Evolutionary conservation across 2,797 vertebrate genomes (phyloP).

Genomic region (Bradypus variegatus): DNA sequence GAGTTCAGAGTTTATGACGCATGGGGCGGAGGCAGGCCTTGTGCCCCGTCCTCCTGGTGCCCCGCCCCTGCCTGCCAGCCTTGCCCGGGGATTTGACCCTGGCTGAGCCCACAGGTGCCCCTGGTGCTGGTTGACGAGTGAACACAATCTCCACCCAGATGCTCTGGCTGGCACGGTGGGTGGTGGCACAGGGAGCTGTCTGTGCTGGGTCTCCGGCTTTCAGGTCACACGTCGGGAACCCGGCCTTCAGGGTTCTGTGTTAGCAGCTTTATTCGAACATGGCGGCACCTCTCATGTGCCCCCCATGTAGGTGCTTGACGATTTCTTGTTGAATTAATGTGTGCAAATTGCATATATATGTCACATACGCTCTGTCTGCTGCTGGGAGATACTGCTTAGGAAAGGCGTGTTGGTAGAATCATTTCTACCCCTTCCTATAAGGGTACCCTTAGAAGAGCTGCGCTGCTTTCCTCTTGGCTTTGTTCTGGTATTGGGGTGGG

Average conservation of each 20-base stretch:
- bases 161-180: too few relatives aligned
- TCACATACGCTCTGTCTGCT: neutral
- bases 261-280: neutral
- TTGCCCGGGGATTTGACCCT: too few relatives aligned
- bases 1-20: neutral
- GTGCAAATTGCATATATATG: neutral
- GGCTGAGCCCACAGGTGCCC: neutral
- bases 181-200: neutral
- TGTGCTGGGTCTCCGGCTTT: neutral
- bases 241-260: neutral
- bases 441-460: neutral
- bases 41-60: neutral
- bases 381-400: neutral
- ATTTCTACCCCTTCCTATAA: neutral
- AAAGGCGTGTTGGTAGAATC: neutral
- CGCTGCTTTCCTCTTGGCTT: neutral
- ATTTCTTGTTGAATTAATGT: neutral
- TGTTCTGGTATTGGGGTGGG: neutral
- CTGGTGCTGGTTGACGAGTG: neutral
- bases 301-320: neutral
- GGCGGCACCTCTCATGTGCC: rapidly evolving
- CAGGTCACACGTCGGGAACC: neutral
- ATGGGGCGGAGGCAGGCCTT: neutral
- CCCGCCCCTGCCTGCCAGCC: too few relatives aligned
- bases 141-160: rapidly evolving